Percentiles rank a stretch among this genome's conserved stretches.
Conservation (phyloP, 2,888 invertebrate genomes). For the Rambutsinella grinnellia region DNA sequence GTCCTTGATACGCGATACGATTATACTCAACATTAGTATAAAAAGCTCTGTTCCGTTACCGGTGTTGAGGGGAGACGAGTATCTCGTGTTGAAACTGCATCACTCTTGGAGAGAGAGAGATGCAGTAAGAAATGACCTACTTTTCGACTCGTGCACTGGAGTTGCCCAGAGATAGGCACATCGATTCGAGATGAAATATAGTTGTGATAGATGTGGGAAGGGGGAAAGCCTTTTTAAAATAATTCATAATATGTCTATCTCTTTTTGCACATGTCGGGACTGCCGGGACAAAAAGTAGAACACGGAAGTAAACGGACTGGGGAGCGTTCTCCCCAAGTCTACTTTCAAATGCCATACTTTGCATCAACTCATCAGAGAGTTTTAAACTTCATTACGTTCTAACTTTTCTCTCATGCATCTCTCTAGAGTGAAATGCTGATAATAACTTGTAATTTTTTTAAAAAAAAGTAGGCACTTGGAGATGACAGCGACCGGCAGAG, state of each 20-base stretch:
- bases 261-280: not conserved
- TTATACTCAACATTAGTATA: too few species aligned
- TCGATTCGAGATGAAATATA: not conserved
- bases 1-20: too few species aligned
- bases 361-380: not conserved
- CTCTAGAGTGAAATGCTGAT: not conserved
- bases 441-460: too few species aligned
- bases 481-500: not conserved
- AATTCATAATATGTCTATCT: not conserved
- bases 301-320: not conserved
- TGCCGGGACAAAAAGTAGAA: not conserved
- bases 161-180: not conserved
- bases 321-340: not conserved
- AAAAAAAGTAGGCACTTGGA: not conserved
- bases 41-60: too few species aligned
- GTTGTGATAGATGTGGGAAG: not conserved
- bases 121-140: not conserved
- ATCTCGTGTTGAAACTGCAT: too few species aligned
- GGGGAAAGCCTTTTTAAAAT: not conserved
- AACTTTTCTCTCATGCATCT: not conserved
- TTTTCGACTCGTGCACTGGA: not conserved
- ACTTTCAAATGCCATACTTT: not conserved
- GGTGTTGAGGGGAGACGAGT: too few species aligned
- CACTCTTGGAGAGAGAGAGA: too few species aligned
- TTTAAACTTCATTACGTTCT: not conserved